phyloP scores from a whole-genome alignment of 2,113 vertebrate species.

The Asarcornis scutulata region DNA sequence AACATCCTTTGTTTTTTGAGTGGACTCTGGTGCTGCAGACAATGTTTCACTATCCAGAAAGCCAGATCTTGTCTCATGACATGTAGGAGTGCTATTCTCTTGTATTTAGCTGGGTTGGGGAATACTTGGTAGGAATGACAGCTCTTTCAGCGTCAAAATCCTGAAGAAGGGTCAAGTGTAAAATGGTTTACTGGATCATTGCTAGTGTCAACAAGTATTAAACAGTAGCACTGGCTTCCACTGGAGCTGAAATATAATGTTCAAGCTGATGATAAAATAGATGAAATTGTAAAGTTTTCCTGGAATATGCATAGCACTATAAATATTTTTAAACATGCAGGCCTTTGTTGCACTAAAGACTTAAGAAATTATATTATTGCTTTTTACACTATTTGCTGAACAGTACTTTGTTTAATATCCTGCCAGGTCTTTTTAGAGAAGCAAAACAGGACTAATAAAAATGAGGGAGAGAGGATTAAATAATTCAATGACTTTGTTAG shows the following conservation, averaged over 20 bases:
- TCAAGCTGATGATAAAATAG: not conserved
- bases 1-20: not conserved
- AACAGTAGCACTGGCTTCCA: not conserved
- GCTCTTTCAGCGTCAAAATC: not conserved
- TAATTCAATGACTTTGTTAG: not conserved
- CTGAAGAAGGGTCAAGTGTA: not conserved
- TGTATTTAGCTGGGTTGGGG: not conserved
- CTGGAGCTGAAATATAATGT: not conserved
- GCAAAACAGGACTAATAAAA: not conserved
- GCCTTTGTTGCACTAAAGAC: not conserved
- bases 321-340: not conserved
- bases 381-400: not conserved
- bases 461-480: not conserved
- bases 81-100: not conserved
- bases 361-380: not conserved
- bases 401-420: not conserved
- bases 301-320: not conserved
- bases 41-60: not conserved
- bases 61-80: not conserved
- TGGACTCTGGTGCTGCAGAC: not conserved
- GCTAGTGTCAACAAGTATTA: not conserved
- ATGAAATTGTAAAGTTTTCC: not conserved
- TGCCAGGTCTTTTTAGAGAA: not conserved
- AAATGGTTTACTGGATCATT: not conserved
- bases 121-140: not conserved